Evolutionary conservation across 2,113 vertebrate genomes (phyloP).

Genomic region (Grallaria varia): DNA sequence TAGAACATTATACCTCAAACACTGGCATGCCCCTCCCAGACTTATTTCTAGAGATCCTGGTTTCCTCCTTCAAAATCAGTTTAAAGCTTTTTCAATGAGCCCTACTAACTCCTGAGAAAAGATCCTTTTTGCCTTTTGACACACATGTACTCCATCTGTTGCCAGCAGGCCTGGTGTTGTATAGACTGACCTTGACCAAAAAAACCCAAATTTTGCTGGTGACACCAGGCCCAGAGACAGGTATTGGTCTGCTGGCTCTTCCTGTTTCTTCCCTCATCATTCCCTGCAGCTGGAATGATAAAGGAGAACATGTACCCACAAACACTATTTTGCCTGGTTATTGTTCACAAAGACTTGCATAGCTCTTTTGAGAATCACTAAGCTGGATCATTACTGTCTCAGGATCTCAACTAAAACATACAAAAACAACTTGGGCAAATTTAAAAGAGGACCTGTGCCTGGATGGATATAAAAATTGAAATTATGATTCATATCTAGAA

Average conservation of each 20-base stretch:
- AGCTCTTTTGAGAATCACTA: background rate
- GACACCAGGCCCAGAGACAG: background rate
- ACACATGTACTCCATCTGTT: background rate
- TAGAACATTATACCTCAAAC: background rate
- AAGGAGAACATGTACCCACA: background rate
- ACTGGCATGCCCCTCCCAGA: rapidly evolving
- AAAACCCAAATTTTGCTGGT: background rate
- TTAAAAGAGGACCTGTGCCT: background rate
- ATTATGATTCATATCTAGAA: rapidly evolving
- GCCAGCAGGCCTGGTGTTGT: background rate
- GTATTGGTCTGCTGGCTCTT: background rate
- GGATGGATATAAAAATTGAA: background rate
- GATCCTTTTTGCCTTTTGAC: background rate
- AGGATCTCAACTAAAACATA: background rate
- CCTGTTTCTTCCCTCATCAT: background rate
- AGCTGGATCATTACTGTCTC: background rate
- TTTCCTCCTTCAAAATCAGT: background rate
- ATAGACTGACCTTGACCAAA: background rate
- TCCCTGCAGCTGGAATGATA: background rate
- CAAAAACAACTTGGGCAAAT: background rate
- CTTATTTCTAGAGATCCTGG: background rate
- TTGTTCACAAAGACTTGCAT: background rate
- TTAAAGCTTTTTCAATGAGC: background rate
- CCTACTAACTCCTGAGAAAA: background rate
- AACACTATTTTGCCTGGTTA: rapidly evolving